phyloP scores from a whole-genome alignment of 2,113 vertebrate genomes.

The Anguilla rostrata region DNA sequence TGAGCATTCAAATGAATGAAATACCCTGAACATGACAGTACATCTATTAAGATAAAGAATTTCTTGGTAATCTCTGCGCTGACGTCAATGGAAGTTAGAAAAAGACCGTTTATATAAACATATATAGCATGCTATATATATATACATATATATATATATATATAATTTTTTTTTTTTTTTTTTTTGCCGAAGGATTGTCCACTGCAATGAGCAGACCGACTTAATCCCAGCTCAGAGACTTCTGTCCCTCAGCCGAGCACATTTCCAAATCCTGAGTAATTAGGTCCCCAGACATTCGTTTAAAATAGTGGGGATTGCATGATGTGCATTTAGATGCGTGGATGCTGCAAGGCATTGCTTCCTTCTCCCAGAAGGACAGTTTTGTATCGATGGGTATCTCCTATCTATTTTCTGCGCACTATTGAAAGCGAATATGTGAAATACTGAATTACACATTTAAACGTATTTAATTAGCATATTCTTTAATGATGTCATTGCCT shows the following conservation, averaged over 20 bases:
- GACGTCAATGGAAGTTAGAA: constrained; percentile 42
- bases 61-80: constrained; percentile 1
- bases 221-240: background rate
- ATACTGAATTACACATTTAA: background rate
- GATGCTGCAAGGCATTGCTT: background rate
- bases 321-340: constrained; percentile 15
- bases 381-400: background rate
- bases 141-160: no score
- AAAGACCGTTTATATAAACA: constrained; percentile 15
- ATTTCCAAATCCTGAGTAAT: constrained; percentile 34
- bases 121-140: constrained; percentile 32
- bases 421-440: background rate
- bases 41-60: background rate
- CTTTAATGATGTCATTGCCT: background rate
- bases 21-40: constrained; percentile 9
- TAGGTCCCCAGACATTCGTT: constrained; percentile 38
- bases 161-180: background rate
- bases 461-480: background rate
- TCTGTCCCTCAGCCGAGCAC: constrained; percentile 5
- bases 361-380: background rate
- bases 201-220: background rate
- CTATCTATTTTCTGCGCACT: background rate
- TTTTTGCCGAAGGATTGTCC: constrained; percentile 36
- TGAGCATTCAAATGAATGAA: background rate
- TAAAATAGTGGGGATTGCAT: constrained; percentile 19